Evolutionary conservation across 1,140 invertebrate genomes (phyloP), one percentile per base, ranked within the genome.

Genomic region (Caerostris extrusa): DNA sequence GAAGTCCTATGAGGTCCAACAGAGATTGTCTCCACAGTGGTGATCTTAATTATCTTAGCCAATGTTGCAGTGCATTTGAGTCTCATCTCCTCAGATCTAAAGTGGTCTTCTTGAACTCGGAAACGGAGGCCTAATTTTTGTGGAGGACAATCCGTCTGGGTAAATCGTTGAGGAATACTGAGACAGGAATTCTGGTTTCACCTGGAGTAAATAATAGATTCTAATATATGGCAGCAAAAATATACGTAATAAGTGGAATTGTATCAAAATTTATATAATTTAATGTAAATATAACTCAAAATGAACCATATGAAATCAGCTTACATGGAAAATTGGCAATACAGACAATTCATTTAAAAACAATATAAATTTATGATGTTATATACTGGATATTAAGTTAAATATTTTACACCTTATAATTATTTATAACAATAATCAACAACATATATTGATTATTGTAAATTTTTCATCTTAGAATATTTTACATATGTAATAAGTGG

Each of bases 1-100:
- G 97, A 96, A 0, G 97, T 97, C 87, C 97, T 96, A 82, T 97
- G 96, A 55, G 97, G 97, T 85, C 97, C 97, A 64, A 97, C 97
- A 95, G 98, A 97, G 8, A 98, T 97, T 95, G 97, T 98, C 95
- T 98, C 98, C 95, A 98, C 98, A 95, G 98, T 98, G 95, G 97
- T 98, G 94, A 97, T 96, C 97, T 97, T 97, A 96, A 98, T 98
- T 1, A 98, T 97, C 2, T 97, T 97, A 3, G 97, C 97, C 95
- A 98, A 98, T 58, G 97, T 98, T 6, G 98, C 98, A 95, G 98
- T 97, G 96, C 98, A 98, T 97, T 98, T 98, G 64, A 98, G 96
- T 96, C 98, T 98, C 96, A 98, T 97, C 95, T 98, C 98, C 95
- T 98, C 98, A 94, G 97, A 97, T 53, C 95, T 94, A 95, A 98